Conservation (phyloP, 2,888 invertebrate genomes). For the Myathropa florea region DNA sequence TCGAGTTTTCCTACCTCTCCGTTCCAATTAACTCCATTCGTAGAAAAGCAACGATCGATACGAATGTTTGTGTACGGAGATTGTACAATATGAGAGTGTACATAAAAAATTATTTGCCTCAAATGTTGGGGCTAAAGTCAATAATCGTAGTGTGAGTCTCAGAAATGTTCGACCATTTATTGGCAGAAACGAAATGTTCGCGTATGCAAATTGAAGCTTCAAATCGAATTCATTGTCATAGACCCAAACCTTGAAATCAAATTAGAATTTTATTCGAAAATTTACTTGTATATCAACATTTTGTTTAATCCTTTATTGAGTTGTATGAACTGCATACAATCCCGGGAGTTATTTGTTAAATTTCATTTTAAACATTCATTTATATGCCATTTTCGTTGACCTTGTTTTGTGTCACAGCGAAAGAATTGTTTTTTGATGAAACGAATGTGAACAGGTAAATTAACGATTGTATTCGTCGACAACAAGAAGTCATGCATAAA, state of each 20-base stretch:
- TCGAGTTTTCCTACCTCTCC: not conserved
- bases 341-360: not conserved
- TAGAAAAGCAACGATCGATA: conserved; percentile 16
- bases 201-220: not conserved
- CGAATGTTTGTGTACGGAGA: not conserved
- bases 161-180: not conserved
- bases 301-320: not conserved
- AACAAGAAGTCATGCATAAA: no score
- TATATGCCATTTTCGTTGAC: not conserved
- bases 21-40: conserved; percentile 29
- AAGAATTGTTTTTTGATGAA: not conserved
- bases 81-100: not conserved
- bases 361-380: not conserved
- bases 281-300: no score
- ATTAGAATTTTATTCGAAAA: not conserved
- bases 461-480: no score
- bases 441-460: not conserved
- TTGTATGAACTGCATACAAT: not conserved
- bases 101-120: not conserved
- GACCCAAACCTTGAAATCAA: not conserved
- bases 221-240: not conserved
- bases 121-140: not conserved
- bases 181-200: not conserved
- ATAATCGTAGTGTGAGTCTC: not conserved
- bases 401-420: not conserved